Percentiles rank a stretch among this genome's conserved stretches.
These are phyloP conservation scores for Sigmodon hispidus DNA, from an alignment of 2,113 vertebrate genomes.

Conservation along the genomic window DNA sequence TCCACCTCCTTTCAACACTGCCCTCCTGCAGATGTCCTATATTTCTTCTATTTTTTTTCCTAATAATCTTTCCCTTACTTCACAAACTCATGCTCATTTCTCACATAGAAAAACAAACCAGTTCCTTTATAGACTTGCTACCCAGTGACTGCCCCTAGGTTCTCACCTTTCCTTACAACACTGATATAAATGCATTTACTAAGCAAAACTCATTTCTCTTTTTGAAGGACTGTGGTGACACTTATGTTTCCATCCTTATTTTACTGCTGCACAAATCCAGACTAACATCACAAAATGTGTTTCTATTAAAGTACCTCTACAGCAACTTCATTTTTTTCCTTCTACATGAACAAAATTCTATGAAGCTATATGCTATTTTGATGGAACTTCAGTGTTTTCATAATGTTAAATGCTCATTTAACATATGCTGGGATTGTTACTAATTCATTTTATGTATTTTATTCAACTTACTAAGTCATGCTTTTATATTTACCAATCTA, in stretches of 20 bases:
- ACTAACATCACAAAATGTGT: neutral
- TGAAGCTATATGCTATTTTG: neutral
- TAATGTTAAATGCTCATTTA: neutral
- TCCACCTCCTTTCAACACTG: neutral
- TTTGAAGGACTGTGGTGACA: neutral
- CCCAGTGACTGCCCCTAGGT: neutral
- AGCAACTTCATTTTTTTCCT: neutral
- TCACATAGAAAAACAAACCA: neutral
- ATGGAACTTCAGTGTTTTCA: neutral
- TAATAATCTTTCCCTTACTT: neutral
- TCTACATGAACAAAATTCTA: neutral
- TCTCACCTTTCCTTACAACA: neutral
- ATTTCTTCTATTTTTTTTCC: neutral
- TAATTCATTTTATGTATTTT: neutral
- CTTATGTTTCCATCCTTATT: slow-evolving; percentile 6
- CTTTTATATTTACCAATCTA: neutral
- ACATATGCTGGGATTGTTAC: neutral
- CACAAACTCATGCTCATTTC: neutral
- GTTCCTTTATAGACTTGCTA: neutral
- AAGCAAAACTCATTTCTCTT: neutral
- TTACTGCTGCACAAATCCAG: neutral
- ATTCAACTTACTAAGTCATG: neutral
- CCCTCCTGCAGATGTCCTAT: neutral
- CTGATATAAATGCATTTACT: slow-evolving; percentile 46
- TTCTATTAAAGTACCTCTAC: neutral